Conservation (phyloP, 1,140 invertebrate species). For the Sweltsa coloradensis region DNA sequence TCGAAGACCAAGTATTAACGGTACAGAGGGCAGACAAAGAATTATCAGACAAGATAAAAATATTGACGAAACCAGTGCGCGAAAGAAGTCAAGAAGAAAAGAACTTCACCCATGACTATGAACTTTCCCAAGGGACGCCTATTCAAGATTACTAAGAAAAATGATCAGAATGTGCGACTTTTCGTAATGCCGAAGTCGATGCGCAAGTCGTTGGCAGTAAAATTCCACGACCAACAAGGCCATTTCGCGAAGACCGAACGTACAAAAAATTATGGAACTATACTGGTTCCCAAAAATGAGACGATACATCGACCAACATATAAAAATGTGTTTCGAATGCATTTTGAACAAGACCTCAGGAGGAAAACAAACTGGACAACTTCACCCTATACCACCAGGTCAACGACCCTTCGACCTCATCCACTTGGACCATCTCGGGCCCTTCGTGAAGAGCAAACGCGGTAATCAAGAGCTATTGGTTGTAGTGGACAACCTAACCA, state of each 20-base stretch:
- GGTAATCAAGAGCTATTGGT: slow-evolving; percentile 21
- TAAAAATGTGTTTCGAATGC: slow-evolving; percentile 19
- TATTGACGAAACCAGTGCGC: too few species aligned
- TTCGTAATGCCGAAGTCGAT: slow-evolving; percentile 9
- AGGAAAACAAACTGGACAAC: slow-evolving; percentile 19
- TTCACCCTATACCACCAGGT: slow-evolving; percentile 21
- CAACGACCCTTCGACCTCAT: slow-evolving; percentile 16
- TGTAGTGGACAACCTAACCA: slow-evolving; percentile 22
- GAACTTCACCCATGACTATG: too few species aligned
- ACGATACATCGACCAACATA: slow-evolving; percentile 22
- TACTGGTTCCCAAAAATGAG: slow-evolving; percentile 26
- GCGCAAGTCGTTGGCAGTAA: slow-evolving; percentile 4
- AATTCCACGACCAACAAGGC: slow-evolving; percentile 4
- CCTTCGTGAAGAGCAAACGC: slow-evolving; percentile 17
- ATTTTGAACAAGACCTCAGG: slow-evolving; percentile 16
- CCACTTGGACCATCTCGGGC: slow-evolving; percentile 21
- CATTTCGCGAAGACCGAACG: slow-evolving; percentile 13
- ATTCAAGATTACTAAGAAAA: too few species aligned
- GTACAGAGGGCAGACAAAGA: too few species aligned
- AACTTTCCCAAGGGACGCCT: too few species aligned
- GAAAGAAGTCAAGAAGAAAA: too few species aligned
- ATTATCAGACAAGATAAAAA: too few species aligned
- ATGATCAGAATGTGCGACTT: too few species aligned
- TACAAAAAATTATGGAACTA: slow-evolving; percentile 16
- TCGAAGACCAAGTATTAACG: too few species aligned